Base-by-base conservation (phyloP, 1,140 invertebrate species). In the Monochamus saltuarius region DNA sequence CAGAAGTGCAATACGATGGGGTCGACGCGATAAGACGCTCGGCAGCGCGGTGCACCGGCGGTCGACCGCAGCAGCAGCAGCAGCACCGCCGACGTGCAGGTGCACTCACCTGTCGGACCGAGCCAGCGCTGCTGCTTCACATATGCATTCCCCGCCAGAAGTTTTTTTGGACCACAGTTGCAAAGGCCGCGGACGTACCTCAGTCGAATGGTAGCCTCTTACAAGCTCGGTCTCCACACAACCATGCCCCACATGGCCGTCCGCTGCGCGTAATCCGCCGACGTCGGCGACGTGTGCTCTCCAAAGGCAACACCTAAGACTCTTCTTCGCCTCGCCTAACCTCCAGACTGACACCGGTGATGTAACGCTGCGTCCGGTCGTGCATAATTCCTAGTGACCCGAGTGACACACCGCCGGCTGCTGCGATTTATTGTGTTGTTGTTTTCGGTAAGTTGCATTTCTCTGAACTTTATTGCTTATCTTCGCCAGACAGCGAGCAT, bases 91-190 rank as follows among this genome's bases (percentile, higher is more conserved):
- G 45, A 47, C 45, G 45, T 47, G 45, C 19, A 47, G 45, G 45
- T 47, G 45, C 45, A 47, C 45, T 47, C 45, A 47, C 45, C 45
- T 47, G 45, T 47, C 45, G 45, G 45, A 47, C 29, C 45, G 22
- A 29, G 22, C 22, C 22, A 29, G 22, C 22, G 22, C 22, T 29
- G 45, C 45, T 29, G 17, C 29, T 29, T 47, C 45, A 22, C 45
- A 19, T 11, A 19, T 47, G 45, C 45, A 47, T 47, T 47, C 45
- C 17, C 45, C 19, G 45, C 13, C 45, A 19, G 45, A 9, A 47
- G 39, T 16, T n/a, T 16, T 40, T 19, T 47, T 47, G 17, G 17
- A 22, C 29, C 45, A 29, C 17, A 47, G 17, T 19, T 2, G 17
- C 19, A 29, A n/a, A 40, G 11, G 11, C 45, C 45, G 45, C n/a